phyloP scores from a whole-genome alignment of 2,888 invertebrate species.

The Anthophora plumipes region DNA sequence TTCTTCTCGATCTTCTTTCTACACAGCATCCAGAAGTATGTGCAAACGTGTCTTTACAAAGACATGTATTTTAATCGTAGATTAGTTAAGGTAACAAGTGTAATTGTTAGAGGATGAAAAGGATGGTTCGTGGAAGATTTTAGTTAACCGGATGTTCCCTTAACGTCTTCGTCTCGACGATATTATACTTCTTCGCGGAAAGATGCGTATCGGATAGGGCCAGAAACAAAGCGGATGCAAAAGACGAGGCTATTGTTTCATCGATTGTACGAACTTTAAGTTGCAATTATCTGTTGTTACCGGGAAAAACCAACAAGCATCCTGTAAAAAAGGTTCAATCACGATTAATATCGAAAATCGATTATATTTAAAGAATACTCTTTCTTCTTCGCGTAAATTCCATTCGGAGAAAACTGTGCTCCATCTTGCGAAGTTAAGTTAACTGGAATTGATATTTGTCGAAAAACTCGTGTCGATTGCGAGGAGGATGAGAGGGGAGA shows the following conservation, averaged over 20 bases:
- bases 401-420: no score
- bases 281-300: not conserved
- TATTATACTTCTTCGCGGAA: not conserved
- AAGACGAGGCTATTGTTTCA: not conserved
- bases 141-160: not conserved
- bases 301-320: slow-evolving; percentile 4
- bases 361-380: not conserved
- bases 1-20: no score
- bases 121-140: not conserved
- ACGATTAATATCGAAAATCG: not conserved
- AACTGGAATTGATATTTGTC: no score
- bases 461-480: no score
- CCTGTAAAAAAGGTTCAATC: not conserved
- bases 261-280: not conserved
- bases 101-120: not conserved
- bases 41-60: not conserved
- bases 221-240: not conserved
- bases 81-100: not conserved
- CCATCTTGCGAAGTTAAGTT: no score
- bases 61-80: not conserved
- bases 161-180: not conserved
- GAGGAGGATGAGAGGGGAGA: no score
- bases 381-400: no score
- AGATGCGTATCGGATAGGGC: not conserved
- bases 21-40: no score